phyloP scores from a whole-genome alignment of 2,888 invertebrate genomes.

The Drosophila vallismaia region DNA sequence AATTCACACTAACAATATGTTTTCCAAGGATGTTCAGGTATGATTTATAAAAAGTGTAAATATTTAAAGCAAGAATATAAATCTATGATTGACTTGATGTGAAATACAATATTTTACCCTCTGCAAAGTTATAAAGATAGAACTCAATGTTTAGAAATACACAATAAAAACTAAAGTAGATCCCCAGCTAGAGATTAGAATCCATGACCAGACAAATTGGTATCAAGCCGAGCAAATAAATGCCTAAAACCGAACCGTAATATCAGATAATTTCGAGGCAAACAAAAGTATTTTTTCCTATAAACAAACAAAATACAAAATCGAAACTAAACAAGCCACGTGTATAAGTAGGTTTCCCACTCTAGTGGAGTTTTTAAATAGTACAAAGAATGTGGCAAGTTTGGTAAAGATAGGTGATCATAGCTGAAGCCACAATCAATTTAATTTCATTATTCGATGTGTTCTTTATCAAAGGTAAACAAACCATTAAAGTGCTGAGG shows the following conservation, averaged over 20 bases:
- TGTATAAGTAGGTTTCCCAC: slow-evolving; percentile 19
- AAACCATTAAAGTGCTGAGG: slow-evolving; percentile 44
- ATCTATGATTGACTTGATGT: no score
- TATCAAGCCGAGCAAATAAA: slow-evolving; percentile 73
- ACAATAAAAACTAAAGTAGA: slow-evolving; percentile 50
- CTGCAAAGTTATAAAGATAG: not conserved
- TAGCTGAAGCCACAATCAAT: slow-evolving; percentile 54
- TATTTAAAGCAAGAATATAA: no score
- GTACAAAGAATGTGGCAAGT: slow-evolving; percentile 18
- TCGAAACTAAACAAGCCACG: slow-evolving; percentile 73
- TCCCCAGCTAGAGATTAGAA: slow-evolving; percentile 3
- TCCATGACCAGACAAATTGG: slow-evolving; percentile 67
- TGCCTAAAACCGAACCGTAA: slow-evolving; percentile 24
- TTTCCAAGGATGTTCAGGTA: slow-evolving; percentile 90
- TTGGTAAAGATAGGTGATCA: slow-evolving; percentile 13
- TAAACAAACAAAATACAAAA: slow-evolving; percentile 70
- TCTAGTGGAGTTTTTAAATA: slow-evolving; percentile 68
- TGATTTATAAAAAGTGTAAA: slow-evolving; percentile 23
- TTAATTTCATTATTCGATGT: slow-evolving; percentile 59
- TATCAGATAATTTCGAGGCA: slow-evolving; percentile 2
- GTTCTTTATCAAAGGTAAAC: slow-evolving; percentile 73
- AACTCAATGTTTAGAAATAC: slow-evolving; percentile 55
- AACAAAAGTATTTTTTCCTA: slow-evolving; percentile 45
- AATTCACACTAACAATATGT: slow-evolving; percentile 91
- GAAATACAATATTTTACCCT: not conserved